Conservation (phyloP, 1,140 invertebrate species). For the Ceratina australensis region DNA sequence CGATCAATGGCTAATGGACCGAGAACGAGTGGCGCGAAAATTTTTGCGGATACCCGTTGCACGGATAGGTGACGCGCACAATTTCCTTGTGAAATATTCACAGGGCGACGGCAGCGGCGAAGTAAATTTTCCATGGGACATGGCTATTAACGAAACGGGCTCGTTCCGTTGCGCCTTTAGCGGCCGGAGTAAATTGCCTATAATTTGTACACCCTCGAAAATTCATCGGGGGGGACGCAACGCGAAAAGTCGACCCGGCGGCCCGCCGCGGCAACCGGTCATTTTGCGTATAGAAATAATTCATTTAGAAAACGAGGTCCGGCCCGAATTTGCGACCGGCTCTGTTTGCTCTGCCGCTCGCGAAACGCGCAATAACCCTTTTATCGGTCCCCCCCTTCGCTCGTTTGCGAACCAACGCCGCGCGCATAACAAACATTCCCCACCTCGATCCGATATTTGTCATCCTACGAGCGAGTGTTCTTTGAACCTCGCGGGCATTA, state of each 20-base stretch:
- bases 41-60: conserved; percentile 7
- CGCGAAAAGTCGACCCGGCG: neutral
- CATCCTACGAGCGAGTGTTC: neutral
- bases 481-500: neutral
- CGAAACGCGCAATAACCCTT: conserved; percentile 41
- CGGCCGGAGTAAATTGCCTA: conserved; percentile 34
- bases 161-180: conserved; percentile 31
- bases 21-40: conserved; percentile 1
- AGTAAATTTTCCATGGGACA: conserved; percentile 27
- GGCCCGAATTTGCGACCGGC: conserved; percentile 19
- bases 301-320: conserved; percentile 45
- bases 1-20: conserved; percentile 14
- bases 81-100: conserved; percentile 33
- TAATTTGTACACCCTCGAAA: conserved; percentile 43
- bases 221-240: conserved; percentile 10
- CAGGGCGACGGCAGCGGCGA: neutral
- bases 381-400: conserved; percentile 3
- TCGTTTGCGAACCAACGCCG: conserved; percentile 11
- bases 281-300: conserved; percentile 38
- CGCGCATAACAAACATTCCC: conserved; percentile 24
- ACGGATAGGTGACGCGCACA: neutral
- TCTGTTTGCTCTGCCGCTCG: conserved; percentile 28
- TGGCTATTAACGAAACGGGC: conserved; percentile 38
- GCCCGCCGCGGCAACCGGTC: neutral
- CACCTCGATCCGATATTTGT: conserved; percentile 8